phyloP scores from a whole-genome alignment of 2,113 vertebrate genomes.

The Gymnobelideus leadbeateri region DNA sequence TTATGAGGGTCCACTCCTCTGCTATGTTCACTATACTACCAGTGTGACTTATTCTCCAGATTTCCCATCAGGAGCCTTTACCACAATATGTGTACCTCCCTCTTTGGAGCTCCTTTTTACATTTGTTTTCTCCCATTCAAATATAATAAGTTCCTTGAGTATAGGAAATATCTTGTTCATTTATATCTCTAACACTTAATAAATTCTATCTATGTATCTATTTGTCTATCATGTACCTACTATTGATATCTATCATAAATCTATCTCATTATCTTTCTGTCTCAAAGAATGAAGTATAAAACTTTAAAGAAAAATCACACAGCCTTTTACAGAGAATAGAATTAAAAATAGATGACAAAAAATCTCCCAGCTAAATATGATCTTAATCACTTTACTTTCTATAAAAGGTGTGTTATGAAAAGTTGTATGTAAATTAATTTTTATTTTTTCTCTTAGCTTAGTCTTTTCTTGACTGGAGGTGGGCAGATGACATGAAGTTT shows the following conservation, averaged over 20 bases:
- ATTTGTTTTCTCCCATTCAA: not conserved
- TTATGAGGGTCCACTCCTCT: not conserved
- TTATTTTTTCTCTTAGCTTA: slow-evolving; percentile 23
- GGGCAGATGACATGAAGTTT: not conserved
- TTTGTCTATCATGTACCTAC: no score
- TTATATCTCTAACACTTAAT: not conserved
- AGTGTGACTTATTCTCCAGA: not conserved
- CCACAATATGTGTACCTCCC: not conserved
- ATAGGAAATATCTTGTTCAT: not conserved
- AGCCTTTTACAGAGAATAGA: slow-evolving; percentile 27
- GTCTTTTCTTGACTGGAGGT: not conserved
- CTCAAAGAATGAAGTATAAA: slow-evolving; percentile 56
- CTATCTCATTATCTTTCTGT: not conserved
- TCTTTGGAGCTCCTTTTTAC: not conserved
- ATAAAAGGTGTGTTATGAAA: not conserved
- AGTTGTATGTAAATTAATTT: slow-evolving; percentile 47
- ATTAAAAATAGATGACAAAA: slow-evolving; percentile 44
- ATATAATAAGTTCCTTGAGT: not conserved
- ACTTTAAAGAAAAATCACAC: slow-evolving; percentile 45
- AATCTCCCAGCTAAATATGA: not conserved
- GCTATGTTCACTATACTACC: not conserved
- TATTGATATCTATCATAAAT: not conserved
- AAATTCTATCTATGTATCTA: not conserved
- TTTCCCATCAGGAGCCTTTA: not conserved
- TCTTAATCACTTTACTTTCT: not conserved